phyloP scores from a whole-genome alignment of 2,797 vertebrate genomes.

The Simalia tracyae region DNA sequence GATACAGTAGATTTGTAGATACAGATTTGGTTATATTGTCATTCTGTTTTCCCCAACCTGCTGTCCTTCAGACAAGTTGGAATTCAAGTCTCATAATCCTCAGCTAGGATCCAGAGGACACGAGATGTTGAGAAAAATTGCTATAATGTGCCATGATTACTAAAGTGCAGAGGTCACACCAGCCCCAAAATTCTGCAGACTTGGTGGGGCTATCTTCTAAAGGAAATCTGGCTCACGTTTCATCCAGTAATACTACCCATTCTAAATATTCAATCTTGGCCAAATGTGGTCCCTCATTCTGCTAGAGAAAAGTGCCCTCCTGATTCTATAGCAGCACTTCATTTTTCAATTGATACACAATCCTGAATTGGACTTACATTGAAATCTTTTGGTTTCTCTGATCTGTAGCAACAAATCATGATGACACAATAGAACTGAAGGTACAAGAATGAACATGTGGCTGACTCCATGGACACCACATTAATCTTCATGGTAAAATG shows the following conservation, averaged over 20 bases:
- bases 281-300: not conserved
- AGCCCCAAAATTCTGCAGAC: not conserved
- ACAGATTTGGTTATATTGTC: not conserved
- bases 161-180: not conserved
- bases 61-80: not conserved
- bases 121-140: not conserved
- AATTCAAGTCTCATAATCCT: not conserved
- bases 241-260: not conserved
- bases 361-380: not conserved
- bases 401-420: constrained; percentile 10
- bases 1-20: not conserved
- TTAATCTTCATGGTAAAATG: constrained; percentile 43
- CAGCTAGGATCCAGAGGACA: not conserved
- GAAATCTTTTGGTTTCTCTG: constrained; percentile 13
- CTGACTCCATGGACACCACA: constrained; percentile 39
- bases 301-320: not conserved
- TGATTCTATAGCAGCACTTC: constrained; percentile 21
- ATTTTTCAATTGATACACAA: not conserved
- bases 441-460: constrained; percentile 11
- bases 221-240: too few relatives aligned
- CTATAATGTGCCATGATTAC: not conserved
- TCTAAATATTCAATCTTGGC: not conserved
- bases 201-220: not conserved
- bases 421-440: constrained; percentile 1
- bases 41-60: not conserved